Evolutionary conservation across 2,797 vertebrate genomes (phyloP), one percentile per base, ranked within the genome.

Genomic region (Etheostoma nigrum): DNA sequence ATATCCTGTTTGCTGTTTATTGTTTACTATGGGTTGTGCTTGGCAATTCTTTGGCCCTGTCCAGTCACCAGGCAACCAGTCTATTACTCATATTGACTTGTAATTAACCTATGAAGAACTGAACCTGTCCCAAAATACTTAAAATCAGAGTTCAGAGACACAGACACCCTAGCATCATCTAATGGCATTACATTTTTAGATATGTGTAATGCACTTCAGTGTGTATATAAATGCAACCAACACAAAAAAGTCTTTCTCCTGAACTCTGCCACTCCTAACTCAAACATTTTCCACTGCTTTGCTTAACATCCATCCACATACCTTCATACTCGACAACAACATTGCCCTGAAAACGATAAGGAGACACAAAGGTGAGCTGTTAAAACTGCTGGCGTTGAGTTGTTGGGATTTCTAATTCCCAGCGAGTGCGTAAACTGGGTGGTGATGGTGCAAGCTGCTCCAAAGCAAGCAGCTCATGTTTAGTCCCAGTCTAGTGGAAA

Each of bases 401-500:
- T 62, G 71, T 62, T 25, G 19, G 81, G 79, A 59, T 82, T 88
- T 81, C 83, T 71, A 81, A 49, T 40, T 40, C 36, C 78, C 74
- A 73, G 52, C 80, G 74, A 74, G 47, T 65, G 83, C 74, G 76
- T 89, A 81, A 88, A 85, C 75, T 82, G 85, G 80, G 80, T 45
- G 80, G 82, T 63, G 82, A 82, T 81, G 87, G 85, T 82, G 88
- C 79, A 85, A 84, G 81, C 82, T 59, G 78, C 74, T 79, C 74
- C 78, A 78, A 61, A 88, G 72, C 79, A 86, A 89, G 86, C 81
- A 83, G 70, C 70, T 70, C 83, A 44, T 89, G 89, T 89, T 87
- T 83, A 33, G 86, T 86, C 85, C 76, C 67, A 83, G 90, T 74
- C 76, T 76, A 47, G 75, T 84, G 86, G 74, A 80, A 78, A 89